Base-by-base conservation (phyloP, 2,113 vertebrate species). In the Stictonetta naevosa region DNA sequence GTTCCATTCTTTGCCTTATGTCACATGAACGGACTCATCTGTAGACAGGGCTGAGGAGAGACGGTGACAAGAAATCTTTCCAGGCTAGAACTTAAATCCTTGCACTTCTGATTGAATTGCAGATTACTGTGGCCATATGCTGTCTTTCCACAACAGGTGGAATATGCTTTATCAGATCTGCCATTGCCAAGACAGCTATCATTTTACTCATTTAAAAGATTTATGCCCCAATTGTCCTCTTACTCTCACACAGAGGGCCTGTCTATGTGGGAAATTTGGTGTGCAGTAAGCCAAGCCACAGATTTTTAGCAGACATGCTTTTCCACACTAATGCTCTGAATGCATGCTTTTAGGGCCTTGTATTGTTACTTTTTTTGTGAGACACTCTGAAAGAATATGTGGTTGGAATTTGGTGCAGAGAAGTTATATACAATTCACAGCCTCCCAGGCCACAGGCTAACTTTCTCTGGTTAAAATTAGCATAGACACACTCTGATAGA, bases 131-230 rank as follows among this genome's bases (percentile, higher is more conserved):
- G 46, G 76, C 96, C 94, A 96, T 93, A 95, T 96, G 93, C 83
- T 94, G 85, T 67, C 79, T 95, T 93, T 93, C 79, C 85, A 96
- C 90, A 94, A 88, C 96, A 96, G 95, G 96, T 96, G 95, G 95
- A 93, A 93, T 86, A 92, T 44, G 86, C 92, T 95, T 93, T 81
- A 95, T 95, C 95, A 94, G 90, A 90, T 81, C 72, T 92, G 85
- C 90, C 83, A 92, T 38, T 81, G 90, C 90, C 85, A 96, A 96
- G 90, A 92, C 90, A 97, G 92, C 92, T 93, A 93, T 96, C 93
- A 93, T 95, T 97, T 97, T 94, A 95, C 92, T 95, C 55, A 90
- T 93, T 83, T 78, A 75, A 59, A 96, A 95, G 92, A 96, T 96
- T 96, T 92, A 96, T 96, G 64, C 21, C 64, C 52, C 88, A 88